Evolutionary conservation across 2,113 vertebrate genomes (phyloP).

Genomic region (Tiliqua scincoides): DNA sequence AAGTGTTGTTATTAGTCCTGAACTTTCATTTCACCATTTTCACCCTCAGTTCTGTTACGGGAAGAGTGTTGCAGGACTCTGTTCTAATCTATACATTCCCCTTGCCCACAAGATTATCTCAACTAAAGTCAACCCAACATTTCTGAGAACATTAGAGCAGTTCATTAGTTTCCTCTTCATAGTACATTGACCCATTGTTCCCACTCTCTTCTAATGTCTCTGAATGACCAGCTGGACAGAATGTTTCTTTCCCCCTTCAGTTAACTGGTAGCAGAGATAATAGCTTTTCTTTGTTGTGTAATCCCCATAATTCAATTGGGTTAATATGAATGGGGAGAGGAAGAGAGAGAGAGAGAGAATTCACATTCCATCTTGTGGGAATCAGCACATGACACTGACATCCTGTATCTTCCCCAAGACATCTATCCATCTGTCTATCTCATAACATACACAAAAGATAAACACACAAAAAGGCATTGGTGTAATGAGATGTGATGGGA

Average conservation of each 20-base stretch:
- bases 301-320: neutral
- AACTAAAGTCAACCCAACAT: neutral
- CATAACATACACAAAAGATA: neutral
- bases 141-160: neutral
- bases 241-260: neutral
- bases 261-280: constrained; percentile 7
- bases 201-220: neutral
- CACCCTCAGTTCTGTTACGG: neutral
- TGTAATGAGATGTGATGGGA: neutral
- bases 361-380: neutral
- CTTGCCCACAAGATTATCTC: neutral
- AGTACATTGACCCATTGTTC: constrained; percentile 8
- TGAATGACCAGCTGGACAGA: neutral
- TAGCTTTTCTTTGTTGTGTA: neutral
- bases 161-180: neutral
- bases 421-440: neutral
- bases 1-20: neutral
- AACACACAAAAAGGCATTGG: neutral
- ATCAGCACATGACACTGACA: neutral
- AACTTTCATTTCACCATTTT: neutral
- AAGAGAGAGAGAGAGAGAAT: neutral
- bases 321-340: neutral
- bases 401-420: neutral
- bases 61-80: neutral
- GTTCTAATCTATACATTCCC: neutral